Evolutionary conservation across 2,888 invertebrate genomes (phyloP).

Genomic region (Drepanosiphum platanoidis): DNA sequence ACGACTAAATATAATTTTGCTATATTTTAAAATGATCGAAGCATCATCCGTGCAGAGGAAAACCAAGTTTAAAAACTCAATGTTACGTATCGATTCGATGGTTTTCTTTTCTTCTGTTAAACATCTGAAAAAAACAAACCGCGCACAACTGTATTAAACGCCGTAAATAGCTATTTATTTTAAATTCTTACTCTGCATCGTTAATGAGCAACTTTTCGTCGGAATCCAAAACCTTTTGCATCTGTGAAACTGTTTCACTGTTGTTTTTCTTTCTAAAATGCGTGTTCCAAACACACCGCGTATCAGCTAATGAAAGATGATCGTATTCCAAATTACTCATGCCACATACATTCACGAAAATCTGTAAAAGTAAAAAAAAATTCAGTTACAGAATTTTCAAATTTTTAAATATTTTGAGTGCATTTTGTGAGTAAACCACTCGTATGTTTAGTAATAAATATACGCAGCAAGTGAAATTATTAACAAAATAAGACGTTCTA

Average conservation of each 20-base stretch:
- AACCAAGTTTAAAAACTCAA: constrained; percentile 51
- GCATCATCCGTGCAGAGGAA: constrained; percentile 25
- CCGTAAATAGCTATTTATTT: background rate
- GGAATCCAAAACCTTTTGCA: constrained; percentile 32
- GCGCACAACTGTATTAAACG: background rate
- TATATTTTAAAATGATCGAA: constrained; percentile 40
- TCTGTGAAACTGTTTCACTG: constrained; percentile 27
- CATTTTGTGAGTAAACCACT: too few species aligned
- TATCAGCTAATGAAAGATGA: constrained; percentile 43
- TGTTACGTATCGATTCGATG: constrained; percentile 33
- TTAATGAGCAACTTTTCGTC: constrained; percentile 41
- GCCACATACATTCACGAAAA: constrained; percentile 42
- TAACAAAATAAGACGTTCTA: too few species aligned
- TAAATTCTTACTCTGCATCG: constrained; percentile 35
- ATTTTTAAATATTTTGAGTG: background rate
- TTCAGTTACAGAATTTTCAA: background rate
- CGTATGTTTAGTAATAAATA: too few species aligned
- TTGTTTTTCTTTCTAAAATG: constrained; percentile 25
- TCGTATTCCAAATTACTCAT: constrained; percentile 37
- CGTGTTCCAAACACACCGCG: constrained; percentile 49
- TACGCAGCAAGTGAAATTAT: too few species aligned
- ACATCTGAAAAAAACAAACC: constrained; percentile 16
- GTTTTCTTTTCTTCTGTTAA: constrained; percentile 38
- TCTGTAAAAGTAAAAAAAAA: background rate
- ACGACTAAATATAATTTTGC: constrained; percentile 33